Evolutionary conservation across 2,113 vertebrate species (phyloP), one percentile per base, ranked within the genome.

Genomic region (Podilymbus podiceps): DNA sequence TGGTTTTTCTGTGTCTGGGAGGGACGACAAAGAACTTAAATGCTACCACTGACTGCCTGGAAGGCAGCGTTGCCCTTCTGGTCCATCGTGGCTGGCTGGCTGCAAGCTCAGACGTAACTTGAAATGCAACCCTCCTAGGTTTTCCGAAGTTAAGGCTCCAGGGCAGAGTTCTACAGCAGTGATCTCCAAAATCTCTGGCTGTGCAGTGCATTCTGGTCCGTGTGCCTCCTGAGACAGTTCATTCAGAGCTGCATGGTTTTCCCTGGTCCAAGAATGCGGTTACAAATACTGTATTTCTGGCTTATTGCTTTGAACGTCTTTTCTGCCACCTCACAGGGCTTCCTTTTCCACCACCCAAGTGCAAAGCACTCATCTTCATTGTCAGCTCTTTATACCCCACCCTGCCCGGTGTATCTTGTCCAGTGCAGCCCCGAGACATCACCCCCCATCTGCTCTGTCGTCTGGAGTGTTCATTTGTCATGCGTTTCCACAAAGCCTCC

Each of bases 161-260:
- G 73, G 79, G 60, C 83, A 85, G 27, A 47, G 85, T 56, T 84
- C 72, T 93, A 12, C 64, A 55, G 20, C 64, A 93, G 72, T 23
- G 50, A 93, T 90, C 78, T 94, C 72, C 72, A 77, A n/a, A 64
- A 81, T 72, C 44, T 91, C 84, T 96, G 27, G 16, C 44, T 82
- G 66, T 68, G 73, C 87, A 56, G 73, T 49, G 91, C 66, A 20
- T 80, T 91, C 50, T 67, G 42, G 71, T 74, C 88, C 77, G 53
- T 74, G 71, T 67, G 60, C 42, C 71, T 96, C 85, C 82, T 9
- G 6, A 90, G 92, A 74, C 72, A 68, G 42, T 78, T 96, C 83
- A 52, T 83, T 83, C 68, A 92, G 75, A 92, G 72, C 38, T 95
- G 69, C 18, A 2, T 85, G 81, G 50, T 74, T 96, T 40, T 3